Conservation (phyloP, 2,888 invertebrate genomes). For the Meliscaeva auricollis region DNA sequence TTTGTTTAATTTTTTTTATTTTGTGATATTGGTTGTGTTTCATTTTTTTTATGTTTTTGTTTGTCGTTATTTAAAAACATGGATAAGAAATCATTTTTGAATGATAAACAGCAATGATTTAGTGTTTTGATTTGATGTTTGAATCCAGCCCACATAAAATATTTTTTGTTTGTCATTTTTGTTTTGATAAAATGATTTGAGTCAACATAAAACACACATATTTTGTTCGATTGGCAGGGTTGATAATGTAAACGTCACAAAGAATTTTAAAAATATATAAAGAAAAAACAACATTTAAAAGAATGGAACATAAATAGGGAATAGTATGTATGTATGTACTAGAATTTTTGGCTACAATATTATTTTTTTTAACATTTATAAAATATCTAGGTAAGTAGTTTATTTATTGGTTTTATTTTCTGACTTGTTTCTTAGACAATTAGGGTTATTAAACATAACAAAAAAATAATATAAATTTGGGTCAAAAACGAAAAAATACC, state of each 20-base stretch:
- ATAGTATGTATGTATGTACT: background rate
- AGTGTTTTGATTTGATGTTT: constrained; percentile 32
- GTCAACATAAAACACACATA: constrained; percentile 16
- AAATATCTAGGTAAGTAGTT: background rate
- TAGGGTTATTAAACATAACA: too few species aligned
- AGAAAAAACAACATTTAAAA: constrained; percentile 61
- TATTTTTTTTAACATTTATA: background rate
- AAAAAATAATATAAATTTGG: too few species aligned
- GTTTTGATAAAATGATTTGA: constrained; percentile 53
- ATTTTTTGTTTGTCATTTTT: background rate
- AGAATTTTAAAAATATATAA: constrained; percentile 13
- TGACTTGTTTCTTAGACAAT: background rate
- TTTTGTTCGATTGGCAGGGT: constrained; percentile 18
- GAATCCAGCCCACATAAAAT: constrained; percentile 17
- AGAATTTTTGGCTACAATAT: background rate
- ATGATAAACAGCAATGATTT: constrained; percentile 62
- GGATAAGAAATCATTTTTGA: constrained; percentile 45
- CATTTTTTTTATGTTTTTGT: constrained; percentile 59
- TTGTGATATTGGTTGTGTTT: constrained; percentile 52
- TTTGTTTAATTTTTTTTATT: constrained; percentile 59
- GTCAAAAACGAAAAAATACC: too few species aligned
- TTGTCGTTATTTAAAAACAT: constrained; percentile 38
- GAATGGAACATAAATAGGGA: constrained; percentile 18
- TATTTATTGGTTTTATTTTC: background rate
- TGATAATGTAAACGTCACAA: constrained; percentile 35